Evolutionary conservation across 2,888 invertebrate genomes (phyloP).

Genomic region (Aleiodes testaceus): DNA sequence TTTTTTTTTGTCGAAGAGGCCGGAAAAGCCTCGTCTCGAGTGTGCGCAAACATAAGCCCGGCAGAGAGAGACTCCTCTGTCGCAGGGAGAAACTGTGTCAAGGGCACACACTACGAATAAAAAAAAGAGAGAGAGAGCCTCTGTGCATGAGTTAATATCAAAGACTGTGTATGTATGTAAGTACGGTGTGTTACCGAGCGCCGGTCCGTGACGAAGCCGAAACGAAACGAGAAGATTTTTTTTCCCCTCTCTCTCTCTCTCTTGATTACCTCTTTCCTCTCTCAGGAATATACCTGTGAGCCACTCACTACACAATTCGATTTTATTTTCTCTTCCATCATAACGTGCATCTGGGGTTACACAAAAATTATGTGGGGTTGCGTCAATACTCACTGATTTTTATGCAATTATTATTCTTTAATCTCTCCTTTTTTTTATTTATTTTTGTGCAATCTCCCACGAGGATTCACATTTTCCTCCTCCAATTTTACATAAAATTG

Average conservation of each 20-base stretch:
- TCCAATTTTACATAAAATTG: too few species aligned
- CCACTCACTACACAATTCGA: not conserved
- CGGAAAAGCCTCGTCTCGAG: conserved; percentile 51
- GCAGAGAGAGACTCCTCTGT: conserved; percentile 34
- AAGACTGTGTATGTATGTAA: not conserved
- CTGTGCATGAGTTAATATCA: conserved; percentile 15
- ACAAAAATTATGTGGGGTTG: conserved; percentile 2
- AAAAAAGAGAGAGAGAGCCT: conserved; percentile 51
- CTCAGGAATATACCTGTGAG: too few species aligned
- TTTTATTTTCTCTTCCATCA: conserved; percentile 4
- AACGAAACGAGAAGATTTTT: not conserved
- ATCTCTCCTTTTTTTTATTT: not conserved
- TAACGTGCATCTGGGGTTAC: conserved; percentile 1
- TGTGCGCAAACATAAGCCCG: conserved; percentile 24
- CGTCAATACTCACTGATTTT: conserved; percentile 5
- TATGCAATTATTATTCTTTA: not conserved
- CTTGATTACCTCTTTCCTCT: not conserved
- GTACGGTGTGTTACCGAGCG: not conserved
- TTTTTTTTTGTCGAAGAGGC: not conserved
- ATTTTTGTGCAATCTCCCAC: not conserved
- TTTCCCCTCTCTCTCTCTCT: not conserved
- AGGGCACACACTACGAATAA: conserved; percentile 61
- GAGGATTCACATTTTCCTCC: too few species aligned
- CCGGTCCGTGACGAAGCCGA: not conserved
- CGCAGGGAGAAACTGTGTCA: conserved; percentile 68